phyloP scores from a whole-genome alignment of 2,888 invertebrate genomes.

The Embidobia sp. region DNA sequence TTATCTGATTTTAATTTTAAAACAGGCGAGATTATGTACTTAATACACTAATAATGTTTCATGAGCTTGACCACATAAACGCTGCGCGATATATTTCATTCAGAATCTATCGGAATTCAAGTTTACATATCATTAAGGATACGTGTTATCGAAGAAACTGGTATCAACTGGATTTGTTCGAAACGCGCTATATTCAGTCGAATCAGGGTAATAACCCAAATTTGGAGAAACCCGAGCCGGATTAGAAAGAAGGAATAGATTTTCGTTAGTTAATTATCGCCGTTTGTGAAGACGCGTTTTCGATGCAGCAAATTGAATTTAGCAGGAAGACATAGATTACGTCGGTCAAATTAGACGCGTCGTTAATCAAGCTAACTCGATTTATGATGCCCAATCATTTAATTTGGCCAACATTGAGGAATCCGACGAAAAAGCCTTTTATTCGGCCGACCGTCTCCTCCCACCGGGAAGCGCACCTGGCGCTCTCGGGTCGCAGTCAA shows the following conservation, averaged over 20 bases:
- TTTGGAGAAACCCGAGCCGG: not conserved
- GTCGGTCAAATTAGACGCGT: not conserved
- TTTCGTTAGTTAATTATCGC: not conserved
- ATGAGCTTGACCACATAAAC: constrained; percentile 17
- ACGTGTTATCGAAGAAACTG: constrained; percentile 4
- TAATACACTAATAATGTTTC: constrained; percentile 9
- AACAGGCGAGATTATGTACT: constrained; percentile 10
- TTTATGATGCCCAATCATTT: constrained; percentile 27
- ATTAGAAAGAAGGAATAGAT: not conserved
- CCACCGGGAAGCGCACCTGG: constrained; percentile 31
- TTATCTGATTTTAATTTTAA: constrained; percentile 18
- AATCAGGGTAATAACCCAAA: not conserved
- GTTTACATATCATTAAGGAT: constrained; percentile 14
- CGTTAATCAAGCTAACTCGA: constrained; percentile 13
- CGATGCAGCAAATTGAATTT: not conserved
- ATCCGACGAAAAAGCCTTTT: constrained; percentile 18
- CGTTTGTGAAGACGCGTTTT: too few relatives aligned
- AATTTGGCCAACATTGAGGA: constrained; percentile 30
- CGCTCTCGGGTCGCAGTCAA: constrained; percentile 7
- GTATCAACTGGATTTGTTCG: not conserved
- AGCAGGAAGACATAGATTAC: not conserved
- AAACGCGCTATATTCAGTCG: not conserved
- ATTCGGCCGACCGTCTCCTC: constrained; percentile 23
- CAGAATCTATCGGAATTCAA: constrained; percentile 4
- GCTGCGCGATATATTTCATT: not conserved